phyloP scores from a whole-genome alignment of 2,113 vertebrate genomes.

The Psittacara wagleri region DNA sequence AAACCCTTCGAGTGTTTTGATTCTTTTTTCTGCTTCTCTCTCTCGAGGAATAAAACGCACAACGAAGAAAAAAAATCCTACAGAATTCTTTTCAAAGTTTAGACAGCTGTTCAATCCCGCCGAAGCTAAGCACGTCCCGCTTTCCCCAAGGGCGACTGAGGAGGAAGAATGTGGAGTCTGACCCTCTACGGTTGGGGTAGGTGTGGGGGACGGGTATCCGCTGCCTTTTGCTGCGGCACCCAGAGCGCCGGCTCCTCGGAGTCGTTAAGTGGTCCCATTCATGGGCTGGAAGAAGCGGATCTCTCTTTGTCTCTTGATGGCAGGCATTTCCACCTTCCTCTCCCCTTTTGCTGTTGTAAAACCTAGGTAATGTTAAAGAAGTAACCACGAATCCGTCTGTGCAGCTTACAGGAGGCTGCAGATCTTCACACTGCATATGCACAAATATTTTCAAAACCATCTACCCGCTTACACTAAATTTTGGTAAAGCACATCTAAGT shows the following conservation, averaged over 20 bases:
- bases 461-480: background rate
- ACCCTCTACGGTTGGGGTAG: background rate
- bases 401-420: rapidly evolving
- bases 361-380: background rate
- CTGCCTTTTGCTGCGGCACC: background rate
- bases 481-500: background rate
- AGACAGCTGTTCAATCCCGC: rapidly evolving
- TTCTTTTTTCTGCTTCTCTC: background rate
- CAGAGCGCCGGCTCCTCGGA: rapidly evolving
- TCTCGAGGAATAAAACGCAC: rapidly evolving
- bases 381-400: rapidly evolving
- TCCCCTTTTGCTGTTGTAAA: background rate
- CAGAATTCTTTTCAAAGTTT: rapidly evolving
- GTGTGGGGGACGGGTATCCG: rapidly evolving
- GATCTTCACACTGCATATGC: background rate
- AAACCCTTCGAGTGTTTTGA: background rate
- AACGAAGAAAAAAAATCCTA: rapidly evolving
- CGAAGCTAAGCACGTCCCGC: rapidly evolving
- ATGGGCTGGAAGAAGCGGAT: rapidly evolving
- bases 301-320: background rate
- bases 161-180: rapidly evolving
- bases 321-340: background rate
- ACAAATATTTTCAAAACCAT: background rate
- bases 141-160: rapidly evolving
- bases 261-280: background rate